phyloP scores from a whole-genome alignment of 2,797 vertebrate genomes.

The Geotria australis region DNA sequence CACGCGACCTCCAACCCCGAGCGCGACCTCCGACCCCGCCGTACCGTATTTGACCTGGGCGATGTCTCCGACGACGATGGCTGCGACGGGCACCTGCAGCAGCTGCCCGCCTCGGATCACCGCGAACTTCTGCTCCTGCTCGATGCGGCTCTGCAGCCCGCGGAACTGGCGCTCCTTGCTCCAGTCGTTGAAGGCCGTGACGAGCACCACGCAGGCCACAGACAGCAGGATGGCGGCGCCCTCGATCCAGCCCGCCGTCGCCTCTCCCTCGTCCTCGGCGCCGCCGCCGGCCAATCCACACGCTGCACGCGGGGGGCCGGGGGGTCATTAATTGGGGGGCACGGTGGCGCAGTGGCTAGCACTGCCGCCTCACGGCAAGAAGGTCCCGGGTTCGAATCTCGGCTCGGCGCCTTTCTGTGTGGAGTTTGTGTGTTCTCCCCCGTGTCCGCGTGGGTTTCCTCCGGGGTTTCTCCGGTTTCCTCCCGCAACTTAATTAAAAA shows the following conservation, averaged over 20 bases:
- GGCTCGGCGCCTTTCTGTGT: too few relatives aligned
- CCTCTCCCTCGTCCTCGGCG: conserved; percentile 46
- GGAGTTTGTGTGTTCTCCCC: too few relatives aligned
- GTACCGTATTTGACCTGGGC: conserved; percentile 92
- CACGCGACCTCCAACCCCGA: too few relatives aligned
- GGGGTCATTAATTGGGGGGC: too few relatives aligned
- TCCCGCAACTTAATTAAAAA: too few relatives aligned
- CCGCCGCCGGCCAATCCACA: conserved; percentile 24
- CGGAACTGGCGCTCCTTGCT: conserved; percentile 96
- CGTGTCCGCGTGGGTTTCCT: too few relatives aligned
- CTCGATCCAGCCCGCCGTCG: conserved; percentile 83
- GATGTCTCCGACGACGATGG: conserved; percentile 79
- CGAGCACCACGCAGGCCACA: conserved; percentile 68
- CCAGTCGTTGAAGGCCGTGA: conserved; percentile 94
- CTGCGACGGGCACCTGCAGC: conserved; percentile 75
- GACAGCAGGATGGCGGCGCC: conserved; percentile 80
- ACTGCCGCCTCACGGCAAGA: too few relatives aligned
- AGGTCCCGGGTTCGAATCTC: too few relatives aligned
- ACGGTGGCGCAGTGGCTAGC: too few relatives aligned
- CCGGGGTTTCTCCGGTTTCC: too few relatives aligned
- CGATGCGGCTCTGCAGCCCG: conserved; percentile 76
- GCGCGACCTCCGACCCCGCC: conserved; percentile 6
- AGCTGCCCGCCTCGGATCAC: conserved; percentile 82
- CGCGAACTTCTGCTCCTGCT: conserved; percentile 83
- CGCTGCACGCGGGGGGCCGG: conserved; percentile 9